These are phyloP conservation scores for Cyprinodon variegatus DNA, from an alignment of 2,113 vertebrate species.

Conservation along the genomic window DNA sequence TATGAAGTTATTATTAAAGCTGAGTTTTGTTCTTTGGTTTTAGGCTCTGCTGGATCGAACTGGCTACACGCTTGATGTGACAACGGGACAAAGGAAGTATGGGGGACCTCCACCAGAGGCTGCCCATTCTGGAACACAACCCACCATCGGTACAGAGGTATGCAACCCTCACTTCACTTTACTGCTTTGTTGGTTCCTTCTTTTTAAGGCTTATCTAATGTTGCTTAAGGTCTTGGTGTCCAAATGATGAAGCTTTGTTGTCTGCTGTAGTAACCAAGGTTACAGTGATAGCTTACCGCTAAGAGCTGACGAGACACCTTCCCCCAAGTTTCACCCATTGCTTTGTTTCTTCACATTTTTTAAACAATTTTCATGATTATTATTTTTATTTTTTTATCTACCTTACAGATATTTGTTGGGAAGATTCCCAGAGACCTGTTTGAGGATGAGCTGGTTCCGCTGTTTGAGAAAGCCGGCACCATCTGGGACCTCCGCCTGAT, in stretches of 20 bases:
- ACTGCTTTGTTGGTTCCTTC: not conserved
- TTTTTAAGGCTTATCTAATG: not conserved
- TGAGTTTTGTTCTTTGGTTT: slow-evolving; percentile 9
- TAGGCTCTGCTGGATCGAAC: slow-evolving; percentile 98
- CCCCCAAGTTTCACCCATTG: not conserved
- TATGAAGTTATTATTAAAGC: not conserved
- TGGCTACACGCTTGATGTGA: slow-evolving; percentile 98
- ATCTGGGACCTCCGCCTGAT: slow-evolving; percentile 99
- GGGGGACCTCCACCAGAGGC: slow-evolving; percentile 96
- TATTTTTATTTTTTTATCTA: slow-evolving; percentile 43
- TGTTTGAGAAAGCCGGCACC: slow-evolving; percentile 98
- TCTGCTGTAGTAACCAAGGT: slow-evolving; percentile 59
- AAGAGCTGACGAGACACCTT: slow-evolving; percentile 66
- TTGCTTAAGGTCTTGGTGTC: slow-evolving; percentile 20
- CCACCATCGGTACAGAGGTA: slow-evolving; percentile 98
- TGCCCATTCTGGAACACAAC: slow-evolving; percentile 92
- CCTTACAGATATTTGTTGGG: slow-evolving; percentile 95
- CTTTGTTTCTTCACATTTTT: not conserved
- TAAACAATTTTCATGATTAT: not conserved
- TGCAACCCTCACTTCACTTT: slow-evolving; percentile 13
- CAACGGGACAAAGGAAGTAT: slow-evolving; percentile 98
- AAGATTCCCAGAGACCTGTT: slow-evolving; percentile 99
- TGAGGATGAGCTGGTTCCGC: slow-evolving; percentile 97
- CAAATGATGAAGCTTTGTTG: slow-evolving; percentile 53
- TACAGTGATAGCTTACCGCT: slow-evolving; percentile 64